These are phyloP conservation scores for Pseudonaja textilis DNA, from an alignment of 2,113 vertebrate genomes.

Conservation along the genomic window DNA sequence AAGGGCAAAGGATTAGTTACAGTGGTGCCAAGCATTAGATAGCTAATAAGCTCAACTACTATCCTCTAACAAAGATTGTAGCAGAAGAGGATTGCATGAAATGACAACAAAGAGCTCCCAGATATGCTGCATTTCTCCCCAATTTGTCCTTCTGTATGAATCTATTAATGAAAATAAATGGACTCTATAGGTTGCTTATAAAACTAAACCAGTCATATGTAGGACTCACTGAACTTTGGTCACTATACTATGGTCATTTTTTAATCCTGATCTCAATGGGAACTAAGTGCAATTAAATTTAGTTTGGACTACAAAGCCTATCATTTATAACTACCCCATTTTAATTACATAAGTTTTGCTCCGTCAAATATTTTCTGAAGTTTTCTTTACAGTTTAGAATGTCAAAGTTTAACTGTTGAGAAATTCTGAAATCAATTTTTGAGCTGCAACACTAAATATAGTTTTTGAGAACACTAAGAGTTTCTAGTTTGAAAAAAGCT, in stretches of 20 bases:
- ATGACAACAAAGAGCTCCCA: neutral
- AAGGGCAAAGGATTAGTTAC: neutral
- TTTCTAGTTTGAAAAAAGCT: neutral
- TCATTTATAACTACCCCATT: neutral
- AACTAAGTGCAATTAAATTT: neutral
- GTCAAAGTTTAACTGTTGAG: neutral
- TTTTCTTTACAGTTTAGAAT: neutral
- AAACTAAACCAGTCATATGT: no score
- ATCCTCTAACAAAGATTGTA: neutral
- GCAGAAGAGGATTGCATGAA: neutral
- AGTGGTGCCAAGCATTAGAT: neutral
- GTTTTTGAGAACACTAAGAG: neutral
- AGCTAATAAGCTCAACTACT: neutral
- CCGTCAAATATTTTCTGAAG: neutral
- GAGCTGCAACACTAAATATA: neutral
- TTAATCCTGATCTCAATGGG: neutral
- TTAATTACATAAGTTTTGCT: neutral
- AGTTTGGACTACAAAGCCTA: neutral
- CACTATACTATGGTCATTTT: neutral
- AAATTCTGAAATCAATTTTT: neutral
- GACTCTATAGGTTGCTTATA: neutral
- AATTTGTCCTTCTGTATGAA: neutral
- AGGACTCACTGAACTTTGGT: no score
- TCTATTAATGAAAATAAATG: neutral
- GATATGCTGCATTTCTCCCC: neutral